phyloP scores from a whole-genome alignment of 1,140 invertebrate genomes.

The Drosophila elegans region DNA sequence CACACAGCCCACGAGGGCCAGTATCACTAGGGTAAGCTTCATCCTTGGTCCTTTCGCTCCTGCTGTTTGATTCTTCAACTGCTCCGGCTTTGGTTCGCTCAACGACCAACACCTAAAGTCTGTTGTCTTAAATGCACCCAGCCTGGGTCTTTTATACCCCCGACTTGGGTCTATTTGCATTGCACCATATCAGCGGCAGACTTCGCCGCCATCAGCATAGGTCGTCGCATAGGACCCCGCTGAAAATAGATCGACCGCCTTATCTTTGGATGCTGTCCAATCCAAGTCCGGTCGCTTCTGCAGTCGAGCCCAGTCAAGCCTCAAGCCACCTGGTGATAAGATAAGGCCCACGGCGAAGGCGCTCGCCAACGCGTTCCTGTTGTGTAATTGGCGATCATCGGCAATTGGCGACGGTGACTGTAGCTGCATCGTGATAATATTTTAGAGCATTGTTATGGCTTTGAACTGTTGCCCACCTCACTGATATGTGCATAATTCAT shows the following conservation, averaged over 20 bases:
- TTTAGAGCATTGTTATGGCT: slow-evolving; percentile 11
- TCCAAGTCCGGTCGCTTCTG: slow-evolving; percentile 1
- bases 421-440: slow-evolving; percentile 28
- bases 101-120: slow-evolving; percentile 76
- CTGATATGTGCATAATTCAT: slow-evolving; percentile 14
- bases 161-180: slow-evolving; percentile 6
- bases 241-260: slow-evolving; percentile 18
- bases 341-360: slow-evolving; percentile 3
- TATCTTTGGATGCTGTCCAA: slow-evolving; percentile 22
- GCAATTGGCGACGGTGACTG: slow-evolving; percentile 9
- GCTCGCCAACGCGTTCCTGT: slow-evolving; percentile 7
- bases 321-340: slow-evolving; percentile 26
- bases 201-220: slow-evolving; percentile 22
- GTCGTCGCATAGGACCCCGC: slow-evolving; percentile 24
- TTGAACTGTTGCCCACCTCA: slow-evolving; percentile 28
- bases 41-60: slow-evolving; percentile 44
- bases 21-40: slow-evolving; percentile 66
- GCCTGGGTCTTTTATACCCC: slow-evolving; percentile 44
- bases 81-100: slow-evolving; percentile 67
- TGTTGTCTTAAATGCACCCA: slow-evolving; percentile 47
- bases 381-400: slow-evolving; percentile 3
- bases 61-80: slow-evolving; percentile 35
- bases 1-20: slow-evolving; percentile 72
- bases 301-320: background rate
- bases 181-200: slow-evolving; percentile 52